These are phyloP conservation scores for Trachelus iudaicus DNA, from an alignment of 2,888 invertebrate genomes.

Conservation along the genomic window DNA sequence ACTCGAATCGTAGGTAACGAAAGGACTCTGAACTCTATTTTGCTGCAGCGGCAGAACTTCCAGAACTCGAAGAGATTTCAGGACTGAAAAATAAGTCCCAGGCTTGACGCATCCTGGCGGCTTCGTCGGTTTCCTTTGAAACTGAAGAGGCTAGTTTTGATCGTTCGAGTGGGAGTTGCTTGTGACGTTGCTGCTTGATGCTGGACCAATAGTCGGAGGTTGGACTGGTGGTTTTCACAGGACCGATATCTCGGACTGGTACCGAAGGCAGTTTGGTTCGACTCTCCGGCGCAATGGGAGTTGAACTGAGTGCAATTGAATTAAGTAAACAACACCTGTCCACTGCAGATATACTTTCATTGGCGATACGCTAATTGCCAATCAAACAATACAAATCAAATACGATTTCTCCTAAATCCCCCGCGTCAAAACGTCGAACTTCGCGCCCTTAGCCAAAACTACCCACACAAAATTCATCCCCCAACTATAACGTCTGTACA, in stretches of 20 bases:
- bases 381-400: slow-evolving; percentile 37
- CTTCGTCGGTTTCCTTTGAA: not conserved
- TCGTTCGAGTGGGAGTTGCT: not conserved
- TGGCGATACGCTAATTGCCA: slow-evolving; percentile 49
- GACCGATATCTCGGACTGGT: not conserved
- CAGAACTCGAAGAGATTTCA: not conserved
- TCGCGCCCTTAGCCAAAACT: not conserved
- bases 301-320: slow-evolving; percentile 32
- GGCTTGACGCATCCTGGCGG: not conserved
- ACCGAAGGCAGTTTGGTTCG: not conserved
- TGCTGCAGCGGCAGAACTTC: not conserved
- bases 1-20: not conserved
- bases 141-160: not conserved
- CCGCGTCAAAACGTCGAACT: not conserved
- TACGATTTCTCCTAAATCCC: not conserved
- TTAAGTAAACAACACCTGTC: slow-evolving; percentile 42
- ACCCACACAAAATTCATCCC: not conserved
- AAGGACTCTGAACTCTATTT: not conserved
- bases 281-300: not conserved
- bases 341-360: slow-evolving; percentile 46
- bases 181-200: not conserved
- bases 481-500: not conserved
- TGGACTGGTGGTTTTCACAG: not conserved
- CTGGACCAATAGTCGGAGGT: not conserved
- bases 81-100: not conserved